phyloP scores from a whole-genome alignment of 2,888 invertebrate species.

The Ligdia adustata region DNA sequence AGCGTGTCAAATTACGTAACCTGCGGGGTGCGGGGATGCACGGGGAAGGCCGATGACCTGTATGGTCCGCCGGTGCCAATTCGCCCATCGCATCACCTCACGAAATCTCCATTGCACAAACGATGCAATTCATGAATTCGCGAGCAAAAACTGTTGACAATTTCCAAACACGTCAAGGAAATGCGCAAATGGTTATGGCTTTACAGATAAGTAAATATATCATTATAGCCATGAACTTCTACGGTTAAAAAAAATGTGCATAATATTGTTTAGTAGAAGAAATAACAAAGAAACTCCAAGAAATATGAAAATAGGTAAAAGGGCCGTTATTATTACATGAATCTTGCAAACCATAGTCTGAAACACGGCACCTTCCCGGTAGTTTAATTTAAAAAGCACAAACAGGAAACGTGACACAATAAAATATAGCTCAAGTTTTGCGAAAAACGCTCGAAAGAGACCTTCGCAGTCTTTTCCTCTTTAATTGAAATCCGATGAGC shows the following conservation, averaged over 20 bases:
- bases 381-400: slow-evolving; percentile 45
- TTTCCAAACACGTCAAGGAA: slow-evolving; percentile 56
- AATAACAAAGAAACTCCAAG: slow-evolving; percentile 4
- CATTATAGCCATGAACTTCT: too few relatives aligned
- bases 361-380: slow-evolving; percentile 5
- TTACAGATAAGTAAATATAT: too few relatives aligned
- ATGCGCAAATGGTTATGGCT: slow-evolving; percentile 33
- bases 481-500: slow-evolving; percentile 47
- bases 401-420: slow-evolving; percentile 53
- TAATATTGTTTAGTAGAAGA: too few relatives aligned
- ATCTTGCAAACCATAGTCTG: slow-evolving; percentile 1
- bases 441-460: slow-evolving; percentile 57
- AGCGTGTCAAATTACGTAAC: slow-evolving; percentile 68
- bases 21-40: slow-evolving; percentile 52
- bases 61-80: slow-evolving; percentile 78
- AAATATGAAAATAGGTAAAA: slow-evolving; percentile 4
- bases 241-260: too few relatives aligned
- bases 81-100: slow-evolving; percentile 76
- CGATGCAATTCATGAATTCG: slow-evolving; percentile 49
- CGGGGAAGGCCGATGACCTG: slow-evolving; percentile 72
- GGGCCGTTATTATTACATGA: slow-evolving; percentile 9
- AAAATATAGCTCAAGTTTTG: slow-evolving; percentile 40
- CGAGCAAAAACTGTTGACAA: slow-evolving; percentile 48
- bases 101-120: slow-evolving; percentile 75
- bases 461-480: slow-evolving; percentile 47